Evolutionary conservation across 2,888 invertebrate genomes (phyloP), one percentile per base, ranked within the genome.

Genomic region (Alviniconcha strummeri): DNA sequence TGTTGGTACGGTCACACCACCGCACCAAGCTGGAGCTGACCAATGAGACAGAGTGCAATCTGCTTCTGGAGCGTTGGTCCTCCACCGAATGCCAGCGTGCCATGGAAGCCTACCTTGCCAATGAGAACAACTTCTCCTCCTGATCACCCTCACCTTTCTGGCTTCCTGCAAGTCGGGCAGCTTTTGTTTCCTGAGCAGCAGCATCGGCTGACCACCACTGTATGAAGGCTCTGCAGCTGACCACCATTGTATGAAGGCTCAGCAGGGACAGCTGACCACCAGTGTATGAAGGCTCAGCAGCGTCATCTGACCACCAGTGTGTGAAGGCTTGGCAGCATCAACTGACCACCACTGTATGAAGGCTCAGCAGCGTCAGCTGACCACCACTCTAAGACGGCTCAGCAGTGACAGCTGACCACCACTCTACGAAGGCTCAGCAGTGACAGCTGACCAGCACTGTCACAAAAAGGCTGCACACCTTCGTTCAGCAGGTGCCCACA

Each of bases 21-120:
- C 94, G 95, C 82, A 93, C 95, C 80, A 95, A 95, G 87, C 93
- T 96, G 86, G 95, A 95, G 88, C 94, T 95, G 56, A 95, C 95
- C 79, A 94, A 97, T 90, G 96, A 96, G 87, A 95, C 95, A 5
- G 97, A 97, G 93, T 95, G 95, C 84, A 95, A 96, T 89, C 94
- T 96, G 60, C 94, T 97, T 85, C 94, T 96, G 7, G 95, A 96
- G 87, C 96, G 96, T 90, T 97, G 97, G 97, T 95, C 95, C 86
- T 96, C 96, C 4, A 91, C 94, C 0, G 96, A 96, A 90, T 97
- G 96, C 88, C 96, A 96, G 92, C 95, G 94, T 52, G 91, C 91
- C 84, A 93, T 94, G 19, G 90, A 91, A 76, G 88, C 89, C 17
- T 93, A 91, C 86, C 85, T 93, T 19, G 90, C 90, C 75, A 89